phyloP scores from a whole-genome alignment of 2,797 vertebrate species.

The Cossypha polioptera region DNA sequence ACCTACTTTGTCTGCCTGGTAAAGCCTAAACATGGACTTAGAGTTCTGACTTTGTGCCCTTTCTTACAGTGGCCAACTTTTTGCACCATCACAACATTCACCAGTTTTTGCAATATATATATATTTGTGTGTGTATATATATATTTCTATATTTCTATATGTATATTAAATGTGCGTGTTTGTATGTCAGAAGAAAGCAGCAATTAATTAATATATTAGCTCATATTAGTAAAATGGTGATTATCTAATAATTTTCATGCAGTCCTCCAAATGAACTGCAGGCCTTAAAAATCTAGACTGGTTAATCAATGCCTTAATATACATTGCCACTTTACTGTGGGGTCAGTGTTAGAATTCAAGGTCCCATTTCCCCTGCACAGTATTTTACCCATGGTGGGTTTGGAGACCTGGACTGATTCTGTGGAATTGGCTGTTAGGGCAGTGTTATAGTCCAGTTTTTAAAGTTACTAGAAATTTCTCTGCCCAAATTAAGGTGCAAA shows the following conservation, averaged over 20 bases:
- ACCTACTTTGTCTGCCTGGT: not conserved
- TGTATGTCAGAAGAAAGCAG: not conserved
- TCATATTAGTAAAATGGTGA: not conserved
- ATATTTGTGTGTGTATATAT: too few relatives aligned
- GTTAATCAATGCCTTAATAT: not conserved
- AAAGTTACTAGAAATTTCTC: not conserved
- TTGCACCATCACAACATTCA: not conserved
- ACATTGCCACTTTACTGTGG: not conserved
- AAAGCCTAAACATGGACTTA: not conserved
- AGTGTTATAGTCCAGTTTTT: not conserved
- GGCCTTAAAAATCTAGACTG: not conserved
- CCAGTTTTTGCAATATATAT: not conserved
- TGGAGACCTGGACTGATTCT: not conserved
- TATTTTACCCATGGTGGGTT: not conserved
- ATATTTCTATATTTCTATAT: too few relatives aligned
- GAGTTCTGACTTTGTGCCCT: not conserved
- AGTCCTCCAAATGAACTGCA: not conserved
- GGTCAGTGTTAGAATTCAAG: not conserved
- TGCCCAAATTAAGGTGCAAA: not conserved
- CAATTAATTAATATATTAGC: not conserved
- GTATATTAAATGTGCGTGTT: not conserved
- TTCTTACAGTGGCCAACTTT: not conserved
- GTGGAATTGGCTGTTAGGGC: not conserved
- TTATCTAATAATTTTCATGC: not conserved
- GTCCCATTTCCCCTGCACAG: not conserved